These are phyloP conservation scores for Amphipoea oculea DNA, from an alignment of 2,888 invertebrate genomes.

Conservation along the genomic window DNA sequence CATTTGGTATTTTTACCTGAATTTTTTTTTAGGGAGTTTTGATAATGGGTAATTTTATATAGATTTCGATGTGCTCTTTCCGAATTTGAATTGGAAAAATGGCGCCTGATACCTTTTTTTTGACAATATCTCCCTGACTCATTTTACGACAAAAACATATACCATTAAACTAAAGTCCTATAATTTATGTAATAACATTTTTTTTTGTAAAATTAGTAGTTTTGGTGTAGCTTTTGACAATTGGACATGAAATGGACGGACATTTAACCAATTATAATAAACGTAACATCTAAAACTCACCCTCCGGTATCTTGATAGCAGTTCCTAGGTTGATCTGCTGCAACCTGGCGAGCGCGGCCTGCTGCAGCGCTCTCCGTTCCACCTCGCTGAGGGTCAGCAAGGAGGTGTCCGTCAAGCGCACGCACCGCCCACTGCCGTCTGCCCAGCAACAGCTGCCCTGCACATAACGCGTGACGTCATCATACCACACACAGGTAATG, in stretches of 20 bases:
- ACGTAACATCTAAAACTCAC: conserved; percentile 85
- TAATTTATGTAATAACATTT: background rate
- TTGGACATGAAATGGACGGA: background rate
- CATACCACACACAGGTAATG: conserved; percentile 73
- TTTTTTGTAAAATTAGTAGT: too few relatives aligned
- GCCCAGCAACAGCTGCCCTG: conserved; percentile 96
- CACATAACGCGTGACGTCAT: conserved; percentile 89
- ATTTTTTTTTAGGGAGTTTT: background rate
- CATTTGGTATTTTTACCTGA: too few relatives aligned
- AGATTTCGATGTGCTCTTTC: background rate
- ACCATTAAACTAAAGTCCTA: background rate
- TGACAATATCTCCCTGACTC: too few relatives aligned
- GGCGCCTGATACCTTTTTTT: too few relatives aligned
- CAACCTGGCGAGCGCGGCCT: conserved; percentile 96
- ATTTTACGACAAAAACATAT: too few relatives aligned
- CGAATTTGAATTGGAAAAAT: too few relatives aligned
- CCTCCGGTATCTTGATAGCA: conserved; percentile 94
- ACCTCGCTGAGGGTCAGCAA: conserved; percentile 94
- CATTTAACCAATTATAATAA: background rate
- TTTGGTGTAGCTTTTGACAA: too few relatives aligned
- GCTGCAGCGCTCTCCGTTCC: conserved; percentile 95
- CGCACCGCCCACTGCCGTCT: conserved; percentile 92
- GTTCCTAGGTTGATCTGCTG: conserved; percentile 96
- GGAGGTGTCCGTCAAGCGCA: conserved; percentile 93
- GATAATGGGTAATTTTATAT: background rate